Percentiles rank a stretch among this genome's conserved stretches.
Conservation (phyloP, 2,888 invertebrate species). For the Punctoribates punctum region DNA sequence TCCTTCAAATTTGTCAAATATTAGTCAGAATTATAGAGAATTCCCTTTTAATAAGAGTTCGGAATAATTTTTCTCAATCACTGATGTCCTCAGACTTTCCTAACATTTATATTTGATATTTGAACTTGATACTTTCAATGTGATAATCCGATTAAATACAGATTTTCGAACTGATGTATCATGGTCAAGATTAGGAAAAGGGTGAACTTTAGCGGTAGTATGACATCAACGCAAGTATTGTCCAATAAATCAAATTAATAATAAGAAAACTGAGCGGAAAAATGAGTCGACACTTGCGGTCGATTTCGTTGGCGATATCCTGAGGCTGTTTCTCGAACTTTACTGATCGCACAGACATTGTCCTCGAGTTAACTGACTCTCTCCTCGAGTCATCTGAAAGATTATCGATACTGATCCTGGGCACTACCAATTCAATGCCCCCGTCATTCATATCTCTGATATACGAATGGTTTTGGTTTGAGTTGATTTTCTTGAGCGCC, state of each 20-base stretch:
- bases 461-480: background rate
- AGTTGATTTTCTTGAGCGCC: background rate
- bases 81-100: no score
- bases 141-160: no score
- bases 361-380: no score
- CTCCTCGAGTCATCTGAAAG: background rate
- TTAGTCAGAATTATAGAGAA: no score
- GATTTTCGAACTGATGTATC: no score
- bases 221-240: constrained; percentile 9
- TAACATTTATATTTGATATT: no score
- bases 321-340: constrained; percentile 32
- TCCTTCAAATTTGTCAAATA: no score
- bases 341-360: no score
- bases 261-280: constrained; percentile 46
- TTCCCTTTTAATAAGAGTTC: no score
- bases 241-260: constrained; percentile 48
- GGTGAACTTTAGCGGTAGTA: background rate
- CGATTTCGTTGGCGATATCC: constrained; percentile 47
- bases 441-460: background rate
- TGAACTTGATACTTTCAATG: no score
- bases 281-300: constrained; percentile 45
- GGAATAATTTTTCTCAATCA: no score
- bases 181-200: no score
- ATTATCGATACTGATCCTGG: background rate
- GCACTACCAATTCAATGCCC: background rate